These are phyloP conservation scores for Hippocampus kuda DNA, from an alignment of 2,797 vertebrate genomes.

Conservation along the genomic window DNA sequence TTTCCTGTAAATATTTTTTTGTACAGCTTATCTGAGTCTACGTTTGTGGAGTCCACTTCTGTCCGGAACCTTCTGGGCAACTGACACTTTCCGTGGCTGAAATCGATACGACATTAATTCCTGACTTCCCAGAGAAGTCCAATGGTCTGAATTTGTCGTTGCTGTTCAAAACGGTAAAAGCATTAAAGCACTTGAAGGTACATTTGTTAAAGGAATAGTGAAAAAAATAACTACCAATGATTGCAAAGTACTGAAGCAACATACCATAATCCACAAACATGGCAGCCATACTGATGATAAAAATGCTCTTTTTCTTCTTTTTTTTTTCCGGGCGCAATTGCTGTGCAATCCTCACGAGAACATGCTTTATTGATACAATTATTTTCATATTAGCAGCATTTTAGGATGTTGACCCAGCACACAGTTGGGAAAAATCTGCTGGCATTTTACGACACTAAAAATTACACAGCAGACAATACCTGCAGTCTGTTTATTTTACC, in stretches of 20 bases:
- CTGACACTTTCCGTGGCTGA: not conserved
- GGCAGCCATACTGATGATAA: not conserved
- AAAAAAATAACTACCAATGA: not conserved
- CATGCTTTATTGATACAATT: not conserved
- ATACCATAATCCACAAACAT: not conserved
- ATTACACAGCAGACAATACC: constrained; percentile 6
- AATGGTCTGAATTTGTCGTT: not conserved
- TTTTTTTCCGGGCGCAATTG: not conserved
- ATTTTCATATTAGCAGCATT: constrained; percentile 2
- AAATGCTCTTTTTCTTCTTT: not conserved
- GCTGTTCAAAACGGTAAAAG: not conserved
- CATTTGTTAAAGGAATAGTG: not conserved
- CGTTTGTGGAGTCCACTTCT: not conserved
- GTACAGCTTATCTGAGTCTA: too few species aligned
- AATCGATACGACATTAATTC: not conserved
- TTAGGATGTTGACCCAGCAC: constrained; percentile 3
- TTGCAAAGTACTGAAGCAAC: not conserved
- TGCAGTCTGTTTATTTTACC: constrained; percentile 14
- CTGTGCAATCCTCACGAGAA: not conserved
- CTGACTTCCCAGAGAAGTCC: not conserved
- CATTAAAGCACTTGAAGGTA: not conserved
- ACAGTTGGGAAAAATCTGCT: not conserved
- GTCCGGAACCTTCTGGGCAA: not conserved
- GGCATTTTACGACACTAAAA: not conserved
- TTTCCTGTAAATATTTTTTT: too few species aligned